Conservation (phyloP, 2,888 invertebrate species). For the Melangyna quadrimaculata region DNA sequence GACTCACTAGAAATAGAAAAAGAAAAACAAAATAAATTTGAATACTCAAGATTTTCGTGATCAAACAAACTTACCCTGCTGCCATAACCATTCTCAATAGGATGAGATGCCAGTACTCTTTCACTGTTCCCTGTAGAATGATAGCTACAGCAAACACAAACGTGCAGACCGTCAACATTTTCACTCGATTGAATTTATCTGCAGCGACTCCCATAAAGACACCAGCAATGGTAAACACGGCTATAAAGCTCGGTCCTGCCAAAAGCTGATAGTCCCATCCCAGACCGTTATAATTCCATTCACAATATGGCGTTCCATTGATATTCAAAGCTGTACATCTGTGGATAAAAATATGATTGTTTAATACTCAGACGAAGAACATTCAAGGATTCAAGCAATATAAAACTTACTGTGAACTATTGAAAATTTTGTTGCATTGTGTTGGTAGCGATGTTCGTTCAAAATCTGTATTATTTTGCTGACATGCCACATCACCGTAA, state of each 20-base stretch:
- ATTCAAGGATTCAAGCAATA: background rate
- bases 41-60: background rate
- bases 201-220: slow-evolving; percentile 92
- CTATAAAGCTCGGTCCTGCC: slow-evolving; percentile 96
- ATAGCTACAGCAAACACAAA: slow-evolving; percentile 91
- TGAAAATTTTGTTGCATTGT: slow-evolving; percentile 81
- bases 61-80: slow-evolving; percentile 84
- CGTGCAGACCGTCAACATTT: slow-evolving; percentile 89
- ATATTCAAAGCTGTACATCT: slow-evolving; percentile 86
- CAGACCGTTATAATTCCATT: slow-evolving; percentile 96
- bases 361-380: background rate
- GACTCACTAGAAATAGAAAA: slow-evolving; percentile 84
- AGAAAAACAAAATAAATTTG: background rate
- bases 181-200: slow-evolving; percentile 89
- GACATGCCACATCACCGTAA: slow-evolving; percentile 93
- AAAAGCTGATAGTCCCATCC: slow-evolving; percentile 95
- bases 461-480: slow-evolving; percentile 86
- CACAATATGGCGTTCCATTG: slow-evolving; percentile 90
- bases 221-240: slow-evolving; percentile 94
- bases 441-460: slow-evolving; percentile 82
- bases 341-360: slow-evolving; percentile 37
- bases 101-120: slow-evolving; percentile 94
- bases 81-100: slow-evolving; percentile 92
- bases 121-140: slow-evolving; percentile 91
- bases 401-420: slow-evolving; percentile 50